A percentile compares a stretch with the other conserved stretches of the same genome.
Conservation (phyloP, 2,888 invertebrate genomes). For the Ornithoptera alexandrae region DNA sequence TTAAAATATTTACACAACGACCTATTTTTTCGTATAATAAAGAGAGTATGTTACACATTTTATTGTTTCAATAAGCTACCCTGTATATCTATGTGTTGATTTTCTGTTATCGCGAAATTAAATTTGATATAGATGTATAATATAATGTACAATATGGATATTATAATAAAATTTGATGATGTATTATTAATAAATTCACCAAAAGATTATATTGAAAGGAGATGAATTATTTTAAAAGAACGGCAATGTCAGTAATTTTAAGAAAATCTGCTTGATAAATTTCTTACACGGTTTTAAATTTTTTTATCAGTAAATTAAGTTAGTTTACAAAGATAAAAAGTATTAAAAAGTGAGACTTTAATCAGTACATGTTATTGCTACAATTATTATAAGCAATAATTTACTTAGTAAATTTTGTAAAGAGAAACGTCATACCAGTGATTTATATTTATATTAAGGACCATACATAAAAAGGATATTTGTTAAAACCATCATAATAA, state of each 20-base stretch:
- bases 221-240: conserved; percentile 3
- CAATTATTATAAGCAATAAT: too few relatives aligned
- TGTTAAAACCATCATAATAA: neutral
- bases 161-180: neutral
- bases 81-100: too few relatives aligned
- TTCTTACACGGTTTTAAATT: neutral
- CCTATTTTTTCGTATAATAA: too few relatives aligned
- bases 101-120: too few relatives aligned
- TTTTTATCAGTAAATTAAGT: neutral
- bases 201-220: neutral
- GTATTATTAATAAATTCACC: neutral
- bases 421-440: too few relatives aligned
- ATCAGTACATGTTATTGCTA: neutral
- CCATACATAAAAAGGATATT: neutral
- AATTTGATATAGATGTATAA: too few relatives aligned
- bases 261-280: neutral
- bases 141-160: neutral
- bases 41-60: too few relatives aligned
- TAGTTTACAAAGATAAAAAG: neutral
- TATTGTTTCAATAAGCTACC: too few relatives aligned
- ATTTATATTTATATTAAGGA: neutral
- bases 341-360: neutral
- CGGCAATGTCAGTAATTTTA: neutral
- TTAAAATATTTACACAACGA: too few relatives aligned
- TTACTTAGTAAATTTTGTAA: too few relatives aligned